A percentile compares a stretch with the other conserved stretches of the same genome.
phyloP scores from a whole-genome alignment of 2,888 invertebrate genomes.

The Mythimna impura region DNA sequence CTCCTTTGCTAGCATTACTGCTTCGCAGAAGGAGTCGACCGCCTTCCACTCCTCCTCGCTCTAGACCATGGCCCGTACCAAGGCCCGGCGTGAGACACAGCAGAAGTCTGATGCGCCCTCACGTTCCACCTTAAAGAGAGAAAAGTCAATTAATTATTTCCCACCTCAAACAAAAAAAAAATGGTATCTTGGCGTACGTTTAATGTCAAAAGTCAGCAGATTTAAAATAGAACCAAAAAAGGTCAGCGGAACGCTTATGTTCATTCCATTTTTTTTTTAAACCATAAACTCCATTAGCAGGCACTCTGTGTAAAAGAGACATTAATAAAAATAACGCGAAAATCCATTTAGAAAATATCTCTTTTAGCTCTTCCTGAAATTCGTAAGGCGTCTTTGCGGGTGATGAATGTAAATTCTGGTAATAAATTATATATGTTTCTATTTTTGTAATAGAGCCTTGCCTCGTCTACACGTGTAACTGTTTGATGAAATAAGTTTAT shows the following conservation, averaged over 20 bases:
- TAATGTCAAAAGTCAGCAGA: conserved; percentile 42
- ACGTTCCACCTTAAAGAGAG: too few relatives aligned
- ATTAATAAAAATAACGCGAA: conserved; percentile 23
- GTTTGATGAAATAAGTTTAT: not conserved
- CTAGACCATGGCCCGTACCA: too few relatives aligned
- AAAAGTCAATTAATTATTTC: too few relatives aligned
- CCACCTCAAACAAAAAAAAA: too few relatives aligned
- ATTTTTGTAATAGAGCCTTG: not conserved
- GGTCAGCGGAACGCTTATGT: conserved; percentile 29
- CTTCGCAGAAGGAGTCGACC: too few relatives aligned
- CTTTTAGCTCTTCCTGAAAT: conserved; percentile 12
- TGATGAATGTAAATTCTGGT: not conserved
- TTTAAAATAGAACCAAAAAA: conserved; percentile 44
- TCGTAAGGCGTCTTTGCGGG: not conserved
- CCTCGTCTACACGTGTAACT: not conserved
- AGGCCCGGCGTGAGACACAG: too few relatives aligned
- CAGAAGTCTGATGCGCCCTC: too few relatives aligned
- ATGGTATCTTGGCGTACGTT: not conserved
- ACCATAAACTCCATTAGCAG: conserved; percentile 43
- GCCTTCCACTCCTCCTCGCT: too few relatives aligned
- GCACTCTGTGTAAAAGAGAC: conserved; percentile 20
- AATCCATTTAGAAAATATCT: conserved; percentile 6
- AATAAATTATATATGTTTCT: not conserved
- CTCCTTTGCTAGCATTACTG: too few relatives aligned
- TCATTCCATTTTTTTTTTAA: conserved; percentile 41